Conservation (phyloP, 2,888 invertebrate genomes). For the Lepidocyrtinus sp. region DNA sequence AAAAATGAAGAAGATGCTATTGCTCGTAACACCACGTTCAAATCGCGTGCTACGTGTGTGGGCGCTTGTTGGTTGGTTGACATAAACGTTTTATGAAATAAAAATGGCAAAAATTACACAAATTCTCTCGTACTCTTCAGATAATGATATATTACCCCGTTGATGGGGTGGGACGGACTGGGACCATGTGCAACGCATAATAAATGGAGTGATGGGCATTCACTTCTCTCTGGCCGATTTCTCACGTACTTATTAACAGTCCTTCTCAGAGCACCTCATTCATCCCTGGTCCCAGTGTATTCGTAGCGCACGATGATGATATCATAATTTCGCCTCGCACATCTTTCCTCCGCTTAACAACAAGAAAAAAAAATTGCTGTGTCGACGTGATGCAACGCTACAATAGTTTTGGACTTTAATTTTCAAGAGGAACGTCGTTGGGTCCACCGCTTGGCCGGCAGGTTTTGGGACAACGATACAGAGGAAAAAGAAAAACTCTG, state of each 20-base stretch:
- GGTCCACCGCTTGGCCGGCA: conserved; percentile 10
- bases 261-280: too few relatives aligned
- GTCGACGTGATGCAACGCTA: neutral
- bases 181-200: too few relatives aligned
- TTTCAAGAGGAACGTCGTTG: neutral
- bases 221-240: neutral
- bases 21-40: too few relatives aligned
- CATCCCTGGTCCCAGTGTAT: neutral
- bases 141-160: neutral
- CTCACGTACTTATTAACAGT: neutral
- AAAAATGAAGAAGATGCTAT: neutral
- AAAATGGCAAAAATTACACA: neutral
- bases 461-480: conserved; percentile 39
- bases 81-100: neutral
- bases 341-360: too few relatives aligned
- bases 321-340: too few relatives aligned
- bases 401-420: neutral
- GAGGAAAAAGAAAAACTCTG: conserved; percentile 27
- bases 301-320: neutral
- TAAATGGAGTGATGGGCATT: too few relatives aligned
- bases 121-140: neutral
- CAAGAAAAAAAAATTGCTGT: too few relatives aligned
- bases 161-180: too few relatives aligned
- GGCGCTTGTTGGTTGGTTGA: neutral
- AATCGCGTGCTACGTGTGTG: neutral